Evolutionary conservation across 2,888 invertebrate species (phyloP), one percentile per base, ranked within the genome.

Genomic region (Globia sparganii): DNA sequence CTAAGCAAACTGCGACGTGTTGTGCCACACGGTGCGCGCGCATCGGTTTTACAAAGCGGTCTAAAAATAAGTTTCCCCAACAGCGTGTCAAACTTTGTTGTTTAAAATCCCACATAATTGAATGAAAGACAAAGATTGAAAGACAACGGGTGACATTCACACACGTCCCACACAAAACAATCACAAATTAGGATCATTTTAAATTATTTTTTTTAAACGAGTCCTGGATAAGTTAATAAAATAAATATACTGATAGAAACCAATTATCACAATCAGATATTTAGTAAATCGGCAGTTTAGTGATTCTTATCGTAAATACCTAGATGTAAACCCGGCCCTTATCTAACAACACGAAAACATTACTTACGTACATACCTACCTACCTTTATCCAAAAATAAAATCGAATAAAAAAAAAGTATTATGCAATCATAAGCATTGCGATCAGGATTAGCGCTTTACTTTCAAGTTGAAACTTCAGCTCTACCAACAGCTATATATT

Each of bases 41-140:
- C 91, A 91, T 92, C 72, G 83, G 85, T 79, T 84, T 81, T 79
- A 83, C 76, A 79, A 82, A 81, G 72, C 66, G 37, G 77, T 90
- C 92, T 91, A 92, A 91, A 92, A 91, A 93, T 93, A 93, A 88
- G 86, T 73, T 84, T 87, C 89, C 88, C 87, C 85, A 85, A 84
- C 89, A 80, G 78, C 82, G 81, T 77, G 76, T 59, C 72, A 76
- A 76, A 66, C 62, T 66, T 67, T 77, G 72, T 75, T 78, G 77
- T 74, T 72, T 77, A 49, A 37, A 65, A 40, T 49, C 56, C 49
- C 67, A 56, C 43, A 66, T 78, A 61, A 53, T 40, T 67, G 13
- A 56, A 70, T 43, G 28, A 65, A 58, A 64, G 31, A 56, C 59
- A 78, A 78, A 69, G 68, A 79, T 78, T n/a, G n/a, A n/a, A 59